Conservation (phyloP, 1,140 invertebrate species). For the Dreissena polymorpha region DNA sequence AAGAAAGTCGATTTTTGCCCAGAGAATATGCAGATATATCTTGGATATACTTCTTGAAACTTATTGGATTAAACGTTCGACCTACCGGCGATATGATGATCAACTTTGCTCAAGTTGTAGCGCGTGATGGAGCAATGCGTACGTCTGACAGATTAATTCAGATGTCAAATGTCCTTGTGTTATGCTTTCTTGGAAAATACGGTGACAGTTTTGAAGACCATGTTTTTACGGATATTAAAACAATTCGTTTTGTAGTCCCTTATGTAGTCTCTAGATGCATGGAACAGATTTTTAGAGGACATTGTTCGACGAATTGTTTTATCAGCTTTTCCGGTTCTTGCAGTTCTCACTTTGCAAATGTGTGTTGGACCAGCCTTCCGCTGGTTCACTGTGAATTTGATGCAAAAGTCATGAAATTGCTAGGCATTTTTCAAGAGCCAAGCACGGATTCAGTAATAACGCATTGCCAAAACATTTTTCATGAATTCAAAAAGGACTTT, state of each 20-base stretch:
- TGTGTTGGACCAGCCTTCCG: conserved; percentile 1
- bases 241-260: conserved; percentile 22
- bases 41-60: no score
- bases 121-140: background rate
- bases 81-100: conserved; percentile 20
- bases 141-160: background rate
- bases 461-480: conserved; percentile 41
- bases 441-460: conserved; percentile 6
- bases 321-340: conserved; percentile 7
- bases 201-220: background rate
- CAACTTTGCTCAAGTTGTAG: conserved; percentile 27
- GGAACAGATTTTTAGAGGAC: background rate
- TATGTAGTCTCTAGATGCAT: background rate
- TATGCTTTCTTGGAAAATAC: conserved; percentile 10
- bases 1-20: no score
- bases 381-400: background rate
- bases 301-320: background rate
- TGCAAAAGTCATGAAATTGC: background rate
- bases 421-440: conserved; percentile 11
- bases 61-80: no score
- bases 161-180: background rate
- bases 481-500: background rate
- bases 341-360: background rate
- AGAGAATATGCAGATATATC: no score
- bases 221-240: conserved; percentile 1